Base-by-base conservation (phyloP, 1,140 invertebrate genomes). In the Pemphigus obesinymphae region DNA sequence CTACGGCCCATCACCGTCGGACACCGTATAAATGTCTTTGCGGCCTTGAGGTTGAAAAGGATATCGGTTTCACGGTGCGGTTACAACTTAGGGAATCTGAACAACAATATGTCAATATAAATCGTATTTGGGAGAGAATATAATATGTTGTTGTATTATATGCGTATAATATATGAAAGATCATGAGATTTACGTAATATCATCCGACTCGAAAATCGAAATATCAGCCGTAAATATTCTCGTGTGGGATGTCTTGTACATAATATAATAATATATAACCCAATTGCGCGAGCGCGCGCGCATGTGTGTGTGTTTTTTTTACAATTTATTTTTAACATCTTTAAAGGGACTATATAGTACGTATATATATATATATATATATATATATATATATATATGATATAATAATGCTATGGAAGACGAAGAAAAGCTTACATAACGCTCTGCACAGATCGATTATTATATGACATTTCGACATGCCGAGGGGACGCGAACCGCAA, bases 21-120 rank as follows among this genome's bases (percentile, higher is more conserved):
- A 31, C 13, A 45, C 10, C 10, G 10, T 45, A 45, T 34, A 50
- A 48, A 73, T 48, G 17, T 48, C 68, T 48, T 4, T 4, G 17
- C 55, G 76, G 37, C 76, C 76, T 80, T 80, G 76, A 45, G 23
- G 76, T 80, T 78, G 53, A 80, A 80, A 80, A 80, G 76, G 76
- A 80, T 45, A 80, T 76, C 50, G 73, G 50, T 40, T 26, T 45
- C 3, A 34, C 66, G 34, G 29, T 34, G 58, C 10, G 43, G 58
- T 63, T 70, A 37, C 31, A 37, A 45, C 10, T 45, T 45, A 5
- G 58, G 29, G 8, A 73, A 37, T 26, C 29, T n/a, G n/a, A 40
- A 23, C 17, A 0, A n/a, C n/a, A n/a, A n/a, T n/a, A 40, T 4
- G n/a, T 55, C 50, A 11, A 37, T n/a, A 34, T 34, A 76, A 53